Percentiles rank a stretch among this genome's conserved stretches.
Conservation (phyloP, 2,113 vertebrate species). For the Chiloscyllium plagiosum region DNA sequence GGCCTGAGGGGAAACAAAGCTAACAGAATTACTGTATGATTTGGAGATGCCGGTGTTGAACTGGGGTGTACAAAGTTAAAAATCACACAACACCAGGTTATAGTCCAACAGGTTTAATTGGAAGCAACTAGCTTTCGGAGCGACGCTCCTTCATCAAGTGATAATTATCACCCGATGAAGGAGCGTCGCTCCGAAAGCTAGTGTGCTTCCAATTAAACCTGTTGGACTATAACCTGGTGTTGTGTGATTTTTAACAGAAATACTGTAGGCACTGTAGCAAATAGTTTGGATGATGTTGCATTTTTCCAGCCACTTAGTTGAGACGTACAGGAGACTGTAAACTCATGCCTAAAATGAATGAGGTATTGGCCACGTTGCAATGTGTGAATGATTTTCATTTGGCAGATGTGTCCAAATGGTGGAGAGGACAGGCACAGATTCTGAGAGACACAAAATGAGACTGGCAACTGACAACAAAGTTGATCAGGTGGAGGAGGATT, state of each 20-base stretch:
- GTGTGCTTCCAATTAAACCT: too few species aligned
- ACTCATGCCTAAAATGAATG: not conserved
- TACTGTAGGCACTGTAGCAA: not conserved
- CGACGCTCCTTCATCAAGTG: too few species aligned
- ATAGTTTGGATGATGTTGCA: not conserved
- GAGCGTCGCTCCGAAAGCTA: too few species aligned
- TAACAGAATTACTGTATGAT: not conserved
- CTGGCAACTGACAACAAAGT: not conserved
- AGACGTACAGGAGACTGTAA: not conserved
- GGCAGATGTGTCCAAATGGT: not conserved
- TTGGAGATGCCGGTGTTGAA: too few species aligned
- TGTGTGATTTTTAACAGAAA: not conserved
- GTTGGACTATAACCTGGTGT: too few species aligned
- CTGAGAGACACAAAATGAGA: not conserved
- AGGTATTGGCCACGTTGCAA: not conserved
- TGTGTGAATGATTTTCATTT: not conserved
- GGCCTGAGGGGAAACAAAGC: not conserved
- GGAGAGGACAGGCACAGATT: not conserved
- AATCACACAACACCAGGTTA: too few species aligned
- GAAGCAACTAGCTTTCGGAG: too few species aligned
- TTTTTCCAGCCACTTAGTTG: not conserved
- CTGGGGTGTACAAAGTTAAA: too few species aligned
- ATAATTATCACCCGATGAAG: too few species aligned
- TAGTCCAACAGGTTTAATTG: too few species aligned
- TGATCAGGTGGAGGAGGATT: not conserved